Conservation (phyloP, 2,113 vertebrate genomes). For the Blennius ocellaris region DNA sequence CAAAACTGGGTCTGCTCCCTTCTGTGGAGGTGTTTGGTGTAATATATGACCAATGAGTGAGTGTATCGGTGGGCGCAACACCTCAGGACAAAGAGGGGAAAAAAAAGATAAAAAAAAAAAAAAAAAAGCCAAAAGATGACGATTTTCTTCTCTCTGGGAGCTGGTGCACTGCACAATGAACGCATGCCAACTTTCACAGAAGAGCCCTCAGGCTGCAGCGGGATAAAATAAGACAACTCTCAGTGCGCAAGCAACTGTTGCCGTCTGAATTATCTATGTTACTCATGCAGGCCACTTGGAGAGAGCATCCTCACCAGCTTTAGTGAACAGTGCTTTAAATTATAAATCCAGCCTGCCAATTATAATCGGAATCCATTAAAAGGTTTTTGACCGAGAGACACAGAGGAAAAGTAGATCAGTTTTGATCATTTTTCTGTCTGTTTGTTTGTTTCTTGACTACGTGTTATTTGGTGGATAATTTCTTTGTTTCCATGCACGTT, state of each 20-base stretch:
- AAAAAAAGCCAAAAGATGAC: conserved; percentile 2
- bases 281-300: conserved; percentile 43
- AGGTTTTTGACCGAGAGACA: no score
- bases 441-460: no score
- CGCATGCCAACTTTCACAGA: conserved; percentile 26
- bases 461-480: no score
- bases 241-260: conserved; percentile 48
- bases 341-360: no score
- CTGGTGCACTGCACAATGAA: not conserved
- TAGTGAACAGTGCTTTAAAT: not conserved
- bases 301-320: conserved; percentile 32
- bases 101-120: not conserved
- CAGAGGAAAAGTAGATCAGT: no score
- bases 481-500: no score
- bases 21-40: conserved; percentile 17
- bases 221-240: conserved; percentile 62
- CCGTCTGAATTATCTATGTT: conserved; percentile 67
- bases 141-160: conserved; percentile 22
- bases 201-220: conserved; percentile 46
- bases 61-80: conserved; percentile 30
- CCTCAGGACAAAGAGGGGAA: conserved; percentile 7
- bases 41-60: conserved; percentile 1
- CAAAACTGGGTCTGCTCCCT: conserved; percentile 10
- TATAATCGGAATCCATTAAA: no score
- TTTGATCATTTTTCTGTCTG: no score